Percentiles rank a stretch among this genome's conserved stretches.
Evolutionary conservation across 2,113 vertebrate genomes (phyloP).

Genomic region (Lates calcarifer): DNA sequence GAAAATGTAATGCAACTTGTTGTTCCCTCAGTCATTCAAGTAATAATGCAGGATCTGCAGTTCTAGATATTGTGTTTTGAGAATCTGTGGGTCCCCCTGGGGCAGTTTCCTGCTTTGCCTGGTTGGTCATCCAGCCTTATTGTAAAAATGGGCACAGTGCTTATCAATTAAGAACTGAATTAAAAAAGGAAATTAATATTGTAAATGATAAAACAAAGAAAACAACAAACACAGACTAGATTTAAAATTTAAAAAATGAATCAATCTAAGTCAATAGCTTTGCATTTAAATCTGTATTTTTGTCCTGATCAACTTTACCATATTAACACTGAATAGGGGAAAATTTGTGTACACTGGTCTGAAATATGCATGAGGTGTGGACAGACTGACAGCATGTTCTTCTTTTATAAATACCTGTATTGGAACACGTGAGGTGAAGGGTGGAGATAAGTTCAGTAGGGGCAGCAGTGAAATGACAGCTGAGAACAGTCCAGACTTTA

Average conservation of each 20-base stretch:
- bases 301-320: too few relatives aligned
- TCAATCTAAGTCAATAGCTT: neutral
- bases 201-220: neutral
- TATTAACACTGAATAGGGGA: neutral
- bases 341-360: neutral
- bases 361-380: neutral
- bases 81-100: neutral
- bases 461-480: conserved; percentile 14
- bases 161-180: neutral
- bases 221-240: neutral
- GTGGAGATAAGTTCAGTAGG: neutral
- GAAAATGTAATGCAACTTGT: neutral
- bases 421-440: neutral
- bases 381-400: neutral
- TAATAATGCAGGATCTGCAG: neutral
- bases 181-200: neutral
- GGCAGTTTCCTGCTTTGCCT: neutral
- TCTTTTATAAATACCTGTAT: neutral
- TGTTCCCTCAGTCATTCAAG: neutral
- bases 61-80: neutral
- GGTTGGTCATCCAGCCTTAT: neutral
- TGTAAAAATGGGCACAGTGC: neutral
- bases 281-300: neutral
- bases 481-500: conserved; percentile 5
- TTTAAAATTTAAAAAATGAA: neutral